Conservation (phyloP, 2,888 invertebrate species). For the Atrina japonica region DNA sequence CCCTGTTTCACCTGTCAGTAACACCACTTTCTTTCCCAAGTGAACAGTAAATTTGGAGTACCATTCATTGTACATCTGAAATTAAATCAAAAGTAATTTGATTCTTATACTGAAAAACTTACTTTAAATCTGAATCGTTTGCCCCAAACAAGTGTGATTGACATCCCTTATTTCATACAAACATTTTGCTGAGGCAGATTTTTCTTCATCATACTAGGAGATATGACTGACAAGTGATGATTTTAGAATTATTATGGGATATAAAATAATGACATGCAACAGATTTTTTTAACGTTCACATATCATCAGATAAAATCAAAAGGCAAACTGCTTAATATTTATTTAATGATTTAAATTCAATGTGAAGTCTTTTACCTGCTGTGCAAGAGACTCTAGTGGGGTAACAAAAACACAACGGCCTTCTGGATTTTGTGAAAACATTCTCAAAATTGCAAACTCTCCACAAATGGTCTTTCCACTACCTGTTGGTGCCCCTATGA, state of each 20-base stretch:
- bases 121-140: too few relatives aligned
- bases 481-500: slow-evolving; percentile 86
- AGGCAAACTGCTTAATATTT: not conserved
- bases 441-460: slow-evolving; percentile 95
- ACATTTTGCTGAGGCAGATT: too few relatives aligned
- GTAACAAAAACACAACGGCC: slow-evolving; percentile 95
- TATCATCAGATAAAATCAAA: not conserved
- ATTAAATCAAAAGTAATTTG: not conserved
- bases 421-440: slow-evolving; percentile 82
- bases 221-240: too few relatives aligned
- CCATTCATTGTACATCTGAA: slow-evolving; percentile 90
- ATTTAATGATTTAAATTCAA: too few relatives aligned
- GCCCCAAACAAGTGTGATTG: too few relatives aligned
- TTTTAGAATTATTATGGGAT: too few relatives aligned
- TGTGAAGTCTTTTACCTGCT: too few relatives aligned
- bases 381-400: slow-evolving; percentile 93
- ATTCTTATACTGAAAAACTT: too few relatives aligned
- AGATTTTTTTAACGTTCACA: not conserved
- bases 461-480: slow-evolving; percentile 93
- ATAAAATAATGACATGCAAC: too few relatives aligned
- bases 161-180: too few relatives aligned
- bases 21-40: slow-evolving; percentile 90
- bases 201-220: too few relatives aligned
- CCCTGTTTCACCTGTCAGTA: slow-evolving; percentile 97
- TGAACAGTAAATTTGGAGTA: slow-evolving; percentile 89